phyloP scores from a whole-genome alignment of 64 coral and sea anemone species.

The Dendronephthya gigantea region DNA sequence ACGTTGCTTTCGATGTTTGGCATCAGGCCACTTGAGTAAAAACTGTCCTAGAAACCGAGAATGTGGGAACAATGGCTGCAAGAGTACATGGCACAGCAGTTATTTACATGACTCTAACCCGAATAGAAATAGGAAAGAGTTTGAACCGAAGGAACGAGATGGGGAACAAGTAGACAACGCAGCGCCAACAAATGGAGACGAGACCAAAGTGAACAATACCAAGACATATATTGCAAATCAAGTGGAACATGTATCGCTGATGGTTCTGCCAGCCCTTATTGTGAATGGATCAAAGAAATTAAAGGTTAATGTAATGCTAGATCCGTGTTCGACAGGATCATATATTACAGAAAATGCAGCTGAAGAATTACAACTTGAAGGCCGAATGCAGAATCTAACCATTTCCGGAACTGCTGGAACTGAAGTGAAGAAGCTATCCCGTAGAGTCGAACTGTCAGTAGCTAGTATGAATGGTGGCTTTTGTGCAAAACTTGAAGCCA shows the following conservation, averaged over 20 bases:
- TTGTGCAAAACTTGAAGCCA: constrained; percentile 30
- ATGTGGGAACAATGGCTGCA: constrained; percentile 41
- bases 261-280: neutral
- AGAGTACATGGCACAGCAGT: constrained; percentile 25
- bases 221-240: neutral
- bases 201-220: neutral
- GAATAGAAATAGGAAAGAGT: neutral
- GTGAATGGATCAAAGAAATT: neutral
- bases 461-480: constrained; percentile 20
- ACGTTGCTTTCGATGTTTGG: constrained; percentile 42
- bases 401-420: constrained; percentile 1
- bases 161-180: neutral
- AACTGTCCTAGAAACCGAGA: constrained; percentile 15
- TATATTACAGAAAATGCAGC: neutral
- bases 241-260: neutral
- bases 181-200: neutral
- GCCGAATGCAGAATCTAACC: neutral
- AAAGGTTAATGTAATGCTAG: neutral
- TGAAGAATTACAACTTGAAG: neutral
- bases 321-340: constrained; percentile 1
- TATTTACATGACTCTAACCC: constrained; percentile 36
- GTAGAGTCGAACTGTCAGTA: constrained; percentile 22
- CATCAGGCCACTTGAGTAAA: constrained; percentile 33
- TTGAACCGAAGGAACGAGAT: neutral
- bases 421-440: neutral